Evolutionary conservation across 2,888 invertebrate species (phyloP).

Genomic region (Selenia dentaria): DNA sequence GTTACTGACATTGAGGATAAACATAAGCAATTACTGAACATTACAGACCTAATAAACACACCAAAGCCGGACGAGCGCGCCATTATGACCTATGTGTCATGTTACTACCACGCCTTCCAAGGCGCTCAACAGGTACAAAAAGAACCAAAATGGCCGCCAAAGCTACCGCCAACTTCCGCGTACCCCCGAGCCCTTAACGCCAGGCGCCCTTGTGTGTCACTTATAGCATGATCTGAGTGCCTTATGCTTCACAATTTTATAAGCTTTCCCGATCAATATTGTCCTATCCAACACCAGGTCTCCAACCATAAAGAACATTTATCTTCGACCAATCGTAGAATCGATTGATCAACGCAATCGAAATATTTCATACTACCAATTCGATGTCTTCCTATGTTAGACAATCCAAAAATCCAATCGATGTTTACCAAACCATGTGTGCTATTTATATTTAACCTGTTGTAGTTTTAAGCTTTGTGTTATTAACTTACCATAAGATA

Average conservation of each 20-base stretch:
- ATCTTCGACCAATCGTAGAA: no score
- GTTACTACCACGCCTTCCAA: conserved; percentile 99
- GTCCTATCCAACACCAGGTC: conserved; percentile 7
- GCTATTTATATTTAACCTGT: conserved; percentile 27
- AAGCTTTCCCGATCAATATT: conserved; percentile 30
- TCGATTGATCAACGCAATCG: no score
- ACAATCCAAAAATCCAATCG: conserved; percentile 8
- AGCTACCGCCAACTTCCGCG: conserved; percentile 54
- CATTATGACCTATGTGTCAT: conserved; percentile 99
- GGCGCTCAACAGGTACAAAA: conserved; percentile 97
- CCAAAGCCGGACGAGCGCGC: conserved; percentile 99
- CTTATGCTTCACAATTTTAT: conserved; percentile 46
- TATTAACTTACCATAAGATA: conserved; percentile 54
- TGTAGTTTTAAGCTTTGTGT: conserved; percentile 54
- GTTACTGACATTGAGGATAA: conserved; percentile 26
- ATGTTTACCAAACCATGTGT: conserved; percentile 26
- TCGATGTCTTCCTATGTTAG: conserved; percentile 14
- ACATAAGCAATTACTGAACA: conserved; percentile 55
- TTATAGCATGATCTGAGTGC: conserved; percentile 76
- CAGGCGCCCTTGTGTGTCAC: conserved; percentile 77
- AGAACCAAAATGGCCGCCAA: conserved; percentile 60
- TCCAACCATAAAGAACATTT: background rate
- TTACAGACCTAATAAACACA: conserved; percentile 99
- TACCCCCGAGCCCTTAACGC: conserved; percentile 69
- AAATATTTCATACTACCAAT: no score